A percentile compares a stretch with the other conserved stretches of the same genome.
Evolutionary conservation across 37 sponge, comb jelly and placozoan genomes (phyloP).

Genomic region (Bolinopsis microptera): DNA sequence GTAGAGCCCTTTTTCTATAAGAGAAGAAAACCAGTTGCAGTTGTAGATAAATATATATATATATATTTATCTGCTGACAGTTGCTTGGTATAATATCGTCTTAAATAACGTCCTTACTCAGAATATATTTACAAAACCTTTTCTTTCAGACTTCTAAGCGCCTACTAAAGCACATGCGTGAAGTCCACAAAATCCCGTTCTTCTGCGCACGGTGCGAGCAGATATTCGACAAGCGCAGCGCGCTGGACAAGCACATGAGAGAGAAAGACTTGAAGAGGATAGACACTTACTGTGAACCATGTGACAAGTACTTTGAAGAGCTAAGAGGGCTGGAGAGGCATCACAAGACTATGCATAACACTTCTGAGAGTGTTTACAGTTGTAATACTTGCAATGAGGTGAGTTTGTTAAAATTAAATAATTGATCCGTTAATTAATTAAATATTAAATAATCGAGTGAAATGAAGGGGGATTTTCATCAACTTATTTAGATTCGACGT

Average conservation of each 20-base stretch:
- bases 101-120: too few species aligned
- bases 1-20: too few species aligned
- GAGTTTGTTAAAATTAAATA: too few species aligned
- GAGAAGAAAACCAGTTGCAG: too few species aligned
- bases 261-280: slow-evolving; percentile 37
- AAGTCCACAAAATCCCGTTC: slow-evolving; percentile 57
- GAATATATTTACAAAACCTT: too few species aligned
- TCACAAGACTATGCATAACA: slow-evolving; percentile 53
- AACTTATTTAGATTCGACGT: too few species aligned
- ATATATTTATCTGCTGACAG: too few species aligned
- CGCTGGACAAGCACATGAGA: slow-evolving; percentile 35
- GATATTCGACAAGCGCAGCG: slow-evolving; percentile 29
- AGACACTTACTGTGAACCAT: slow-evolving; percentile 46
- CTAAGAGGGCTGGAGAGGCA: slow-evolving; percentile 12
- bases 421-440: background rate
- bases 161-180: slow-evolving; percentile 49
- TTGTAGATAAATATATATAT: too few species aligned
- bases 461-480: too few species aligned
- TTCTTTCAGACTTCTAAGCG: background rate
- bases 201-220: slow-evolving; percentile 30
- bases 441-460: slow-evolving; percentile 5
- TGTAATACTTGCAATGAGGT: background rate
- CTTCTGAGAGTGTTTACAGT: background rate
- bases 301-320: slow-evolving; percentile 53
- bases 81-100: too few species aligned